These are phyloP conservation scores for Calypte anna DNA, from an alignment of 2,113 vertebrate genomes.

Conservation along the genomic window DNA sequence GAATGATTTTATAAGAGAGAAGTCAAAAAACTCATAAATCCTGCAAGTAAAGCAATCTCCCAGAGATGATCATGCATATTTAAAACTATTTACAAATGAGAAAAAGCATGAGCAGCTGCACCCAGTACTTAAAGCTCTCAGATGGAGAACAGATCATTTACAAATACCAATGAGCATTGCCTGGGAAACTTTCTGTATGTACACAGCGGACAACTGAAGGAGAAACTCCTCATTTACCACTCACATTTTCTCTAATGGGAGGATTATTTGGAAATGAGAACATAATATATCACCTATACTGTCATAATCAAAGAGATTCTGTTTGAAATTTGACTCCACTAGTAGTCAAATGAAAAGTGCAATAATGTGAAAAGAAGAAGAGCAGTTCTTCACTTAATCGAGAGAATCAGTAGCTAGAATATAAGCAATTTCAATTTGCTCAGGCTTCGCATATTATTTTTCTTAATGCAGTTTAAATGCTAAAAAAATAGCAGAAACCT, in stretches of 20 bases:
- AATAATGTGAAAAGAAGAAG: constrained; percentile 2
- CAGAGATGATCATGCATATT: constrained; percentile 47
- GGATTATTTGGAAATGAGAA: constrained; percentile 53
- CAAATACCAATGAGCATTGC: constrained; percentile 4
- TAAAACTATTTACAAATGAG: constrained; percentile 60
- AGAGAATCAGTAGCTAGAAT: background rate
- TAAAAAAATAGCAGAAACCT: background rate
- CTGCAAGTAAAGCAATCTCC: constrained; percentile 20
- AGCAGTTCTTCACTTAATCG: background rate
- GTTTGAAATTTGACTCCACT: constrained; percentile 29
- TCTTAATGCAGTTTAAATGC: background rate
- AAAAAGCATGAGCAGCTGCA: constrained; percentile 36
- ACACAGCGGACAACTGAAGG: background rate
- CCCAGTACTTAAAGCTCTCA: constrained; percentile 44
- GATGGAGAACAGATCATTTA: constrained; percentile 23
- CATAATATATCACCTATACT: constrained; percentile 36
- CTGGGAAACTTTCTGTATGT: background rate
- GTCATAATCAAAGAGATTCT: constrained; percentile 14
- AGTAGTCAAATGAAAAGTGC: background rate
- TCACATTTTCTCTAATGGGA: constrained; percentile 14
- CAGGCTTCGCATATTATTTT: background rate
- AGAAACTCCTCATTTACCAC: constrained; percentile 44
- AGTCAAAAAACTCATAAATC: constrained; percentile 8
- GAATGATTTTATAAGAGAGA: background rate
- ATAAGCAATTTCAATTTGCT: background rate